Percentiles rank a stretch among this genome's conserved stretches.
These are phyloP conservation scores for Molorchus minor DNA, from an alignment of 2,888 invertebrate genomes.

Conservation along the genomic window DNA sequence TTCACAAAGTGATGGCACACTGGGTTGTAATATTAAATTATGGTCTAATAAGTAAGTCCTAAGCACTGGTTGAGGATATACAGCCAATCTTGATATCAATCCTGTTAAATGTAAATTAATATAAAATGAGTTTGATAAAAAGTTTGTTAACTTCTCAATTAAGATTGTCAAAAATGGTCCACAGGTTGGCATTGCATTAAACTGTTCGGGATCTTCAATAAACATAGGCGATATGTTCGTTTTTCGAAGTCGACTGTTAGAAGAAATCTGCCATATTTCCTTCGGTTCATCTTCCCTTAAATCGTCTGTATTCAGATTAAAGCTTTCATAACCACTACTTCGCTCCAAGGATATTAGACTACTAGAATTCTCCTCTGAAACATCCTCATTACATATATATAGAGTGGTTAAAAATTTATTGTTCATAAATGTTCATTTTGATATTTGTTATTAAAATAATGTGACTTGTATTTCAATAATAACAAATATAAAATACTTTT, in stretches of 20 bases:
- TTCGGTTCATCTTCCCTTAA: constrained; percentile 57
- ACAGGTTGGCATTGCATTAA: constrained; percentile 61
- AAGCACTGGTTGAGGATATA: constrained; percentile 89
- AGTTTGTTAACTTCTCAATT: constrained; percentile 81
- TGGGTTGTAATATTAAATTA: constrained; percentile 85
- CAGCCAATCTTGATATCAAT: constrained; percentile 83
- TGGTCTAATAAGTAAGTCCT: constrained; percentile 88
- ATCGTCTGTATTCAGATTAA: constrained; percentile 69
- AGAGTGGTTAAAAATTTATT: too few relatives aligned
- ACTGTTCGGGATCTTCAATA: constrained; percentile 63
- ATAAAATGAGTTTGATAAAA: constrained; percentile 84
- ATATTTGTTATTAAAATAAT: too few relatives aligned
- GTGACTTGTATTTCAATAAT: too few relatives aligned
- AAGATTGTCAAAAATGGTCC: constrained; percentile 85
- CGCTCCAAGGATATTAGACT: constrained; percentile 78
- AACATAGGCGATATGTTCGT: constrained; percentile 38
- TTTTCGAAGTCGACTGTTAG: constrained; percentile 38
- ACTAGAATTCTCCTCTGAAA: constrained; percentile 60
- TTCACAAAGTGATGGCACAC: constrained; percentile 90
- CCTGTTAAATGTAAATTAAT: constrained; percentile 90
- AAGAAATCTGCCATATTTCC: constrained; percentile 60
- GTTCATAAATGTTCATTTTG: too few relatives aligned
- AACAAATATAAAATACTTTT: too few relatives aligned
- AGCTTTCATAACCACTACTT: constrained; percentile 82
- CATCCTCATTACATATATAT: constrained; percentile 9